Evolutionary conservation across 2,797 vertebrate species (phyloP).

Genomic region (Calcarius lapponicus): DNA sequence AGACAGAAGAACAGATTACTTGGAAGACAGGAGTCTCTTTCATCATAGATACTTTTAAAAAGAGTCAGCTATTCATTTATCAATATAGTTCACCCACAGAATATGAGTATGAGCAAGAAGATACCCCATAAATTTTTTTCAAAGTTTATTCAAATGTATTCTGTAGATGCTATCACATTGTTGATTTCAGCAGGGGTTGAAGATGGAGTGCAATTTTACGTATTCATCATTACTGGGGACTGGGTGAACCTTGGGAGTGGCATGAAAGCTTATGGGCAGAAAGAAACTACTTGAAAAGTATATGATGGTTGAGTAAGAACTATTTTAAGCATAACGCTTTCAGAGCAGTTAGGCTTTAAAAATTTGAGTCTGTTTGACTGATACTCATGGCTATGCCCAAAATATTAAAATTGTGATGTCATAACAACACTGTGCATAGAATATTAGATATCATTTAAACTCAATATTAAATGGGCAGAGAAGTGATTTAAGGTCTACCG

Average conservation of each 20-base stretch:
- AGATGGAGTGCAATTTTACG: background rate
- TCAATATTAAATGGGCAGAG: background rate
- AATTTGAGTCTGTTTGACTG: background rate
- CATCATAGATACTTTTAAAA: background rate
- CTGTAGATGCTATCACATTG: background rate
- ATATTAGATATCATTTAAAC: background rate
- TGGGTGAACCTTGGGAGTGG: background rate
- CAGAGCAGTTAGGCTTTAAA: background rate
- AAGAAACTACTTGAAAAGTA: background rate
- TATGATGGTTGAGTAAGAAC: background rate
- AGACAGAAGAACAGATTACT: background rate
- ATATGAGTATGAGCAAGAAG: background rate
- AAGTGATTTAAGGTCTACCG: background rate
- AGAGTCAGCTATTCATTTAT: background rate
- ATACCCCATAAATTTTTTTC: rapidly evolving
- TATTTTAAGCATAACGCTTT: background rate
- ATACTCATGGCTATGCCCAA: background rate
- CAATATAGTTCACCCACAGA: background rate
- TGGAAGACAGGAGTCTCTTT: background rate
- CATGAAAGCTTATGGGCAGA: background rate
- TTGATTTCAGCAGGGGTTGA: background rate
- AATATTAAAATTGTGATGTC: background rate
- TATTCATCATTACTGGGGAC: background rate
- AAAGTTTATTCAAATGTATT: background rate
- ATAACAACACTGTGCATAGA: background rate